These are phyloP conservation scores for Narcine bancroftii DNA, from an alignment of 2,113 vertebrate species.

Conservation along the genomic window DNA sequence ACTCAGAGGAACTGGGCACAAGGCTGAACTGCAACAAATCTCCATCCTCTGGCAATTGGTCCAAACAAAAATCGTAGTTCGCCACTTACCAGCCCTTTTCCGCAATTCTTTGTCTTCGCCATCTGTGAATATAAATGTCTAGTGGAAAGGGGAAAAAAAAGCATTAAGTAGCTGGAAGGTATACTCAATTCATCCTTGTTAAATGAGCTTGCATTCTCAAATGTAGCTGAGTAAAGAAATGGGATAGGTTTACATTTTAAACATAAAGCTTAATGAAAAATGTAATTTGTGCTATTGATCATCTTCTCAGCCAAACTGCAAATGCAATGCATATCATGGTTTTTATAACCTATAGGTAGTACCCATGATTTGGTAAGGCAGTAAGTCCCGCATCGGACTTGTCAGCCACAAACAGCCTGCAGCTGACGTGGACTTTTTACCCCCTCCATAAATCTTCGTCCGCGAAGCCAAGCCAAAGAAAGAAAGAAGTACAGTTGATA, in stretches of 20 bases:
- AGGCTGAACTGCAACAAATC: not conserved
- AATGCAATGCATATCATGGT: not conserved
- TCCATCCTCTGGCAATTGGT: not conserved
- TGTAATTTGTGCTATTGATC: not conserved
- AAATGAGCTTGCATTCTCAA: not conserved
- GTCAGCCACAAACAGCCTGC: too few species aligned
- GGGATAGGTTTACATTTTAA: not conserved
- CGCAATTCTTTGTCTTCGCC: constrained; percentile 78
- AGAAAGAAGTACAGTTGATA: not conserved
- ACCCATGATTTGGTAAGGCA: not conserved
- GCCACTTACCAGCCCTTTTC: constrained; percentile 61
- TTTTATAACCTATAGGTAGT: not conserved
- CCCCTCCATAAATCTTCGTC: too few species aligned
- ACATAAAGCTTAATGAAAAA: not conserved
- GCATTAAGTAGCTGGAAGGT: not conserved
- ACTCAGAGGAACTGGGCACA: not conserved
- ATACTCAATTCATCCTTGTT: not conserved
- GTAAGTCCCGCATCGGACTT: too few species aligned
- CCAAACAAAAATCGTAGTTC: not conserved
- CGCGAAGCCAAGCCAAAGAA: too few species aligned
- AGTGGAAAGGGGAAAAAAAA: constrained; percentile 39
- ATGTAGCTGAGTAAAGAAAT: not conserved
- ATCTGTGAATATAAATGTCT: constrained; percentile 95
- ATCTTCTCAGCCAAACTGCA: not conserved
- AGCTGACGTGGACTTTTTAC: too few species aligned